Percentiles rank a stretch among this genome's conserved stretches.
Evolutionary conservation across 2,888 invertebrate species (phyloP).

Genomic region (Meteorus cinctellus): DNA sequence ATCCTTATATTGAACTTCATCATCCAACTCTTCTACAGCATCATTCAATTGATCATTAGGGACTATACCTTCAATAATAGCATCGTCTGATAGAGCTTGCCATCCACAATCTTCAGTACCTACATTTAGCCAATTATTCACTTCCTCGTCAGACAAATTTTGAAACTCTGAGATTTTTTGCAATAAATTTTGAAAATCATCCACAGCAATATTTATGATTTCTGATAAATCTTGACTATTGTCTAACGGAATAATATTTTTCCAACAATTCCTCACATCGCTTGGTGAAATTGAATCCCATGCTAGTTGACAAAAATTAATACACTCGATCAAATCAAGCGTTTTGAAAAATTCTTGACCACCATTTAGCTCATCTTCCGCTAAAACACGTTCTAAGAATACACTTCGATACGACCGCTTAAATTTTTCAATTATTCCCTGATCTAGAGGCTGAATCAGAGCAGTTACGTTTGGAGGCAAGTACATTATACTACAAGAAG

Average conservation of each 20-base stretch:
- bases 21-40: too few species aligned
- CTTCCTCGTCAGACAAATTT: too few species aligned
- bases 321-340: constrained; percentile 1
- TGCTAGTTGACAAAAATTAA: constrained; percentile 1
- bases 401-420: constrained; percentile 35
- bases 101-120: too few species aligned
- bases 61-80: too few species aligned
- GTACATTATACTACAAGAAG: constrained; percentile 14
- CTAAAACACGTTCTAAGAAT: constrained; percentile 26
- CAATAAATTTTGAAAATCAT: too few species aligned
- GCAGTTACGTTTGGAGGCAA: constrained; percentile 28
- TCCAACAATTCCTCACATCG: constrained; percentile 15
- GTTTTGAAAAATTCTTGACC: neutral
- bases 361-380: constrained; percentile 7
- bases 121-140: too few species aligned
- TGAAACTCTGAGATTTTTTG: too few species aligned
- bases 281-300: neutral
- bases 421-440: constrained; percentile 37
- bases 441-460: constrained; percentile 39
- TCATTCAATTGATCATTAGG: too few species aligned
- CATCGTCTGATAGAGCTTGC: too few species aligned
- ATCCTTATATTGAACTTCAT: too few species aligned
- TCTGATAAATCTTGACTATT: too few species aligned
- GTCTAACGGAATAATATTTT: constrained; percentile 5
- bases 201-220: too few species aligned